Conservation (phyloP, 2,797 vertebrate genomes). For the Rhinoraja longicauda region DNA sequence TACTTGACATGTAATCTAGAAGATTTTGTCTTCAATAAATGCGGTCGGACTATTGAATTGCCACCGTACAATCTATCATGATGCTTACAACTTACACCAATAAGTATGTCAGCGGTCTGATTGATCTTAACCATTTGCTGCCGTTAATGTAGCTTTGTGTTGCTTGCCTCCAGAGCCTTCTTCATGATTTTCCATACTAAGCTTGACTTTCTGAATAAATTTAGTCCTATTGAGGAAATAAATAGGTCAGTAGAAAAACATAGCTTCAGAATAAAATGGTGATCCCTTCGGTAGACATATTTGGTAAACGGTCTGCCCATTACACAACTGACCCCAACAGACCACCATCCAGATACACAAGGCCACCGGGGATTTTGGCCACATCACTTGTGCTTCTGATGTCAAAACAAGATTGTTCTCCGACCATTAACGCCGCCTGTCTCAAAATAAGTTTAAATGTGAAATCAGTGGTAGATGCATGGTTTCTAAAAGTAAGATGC, state of each 20-base stretch:
- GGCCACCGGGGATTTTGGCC: too few species aligned
- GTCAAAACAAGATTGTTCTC: background rate
- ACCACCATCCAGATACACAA: too few species aligned
- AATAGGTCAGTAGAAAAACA: too few species aligned
- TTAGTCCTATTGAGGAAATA: background rate
- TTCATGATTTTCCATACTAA: background rate
- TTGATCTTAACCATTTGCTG: conserved; percentile 15
- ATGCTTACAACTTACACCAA: conserved; percentile 31
- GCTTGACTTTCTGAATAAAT: background rate
- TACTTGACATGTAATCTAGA: conserved; percentile 32
- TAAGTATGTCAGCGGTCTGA: conserved; percentile 21
- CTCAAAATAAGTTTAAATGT: background rate
- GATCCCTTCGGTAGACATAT: too few species aligned
- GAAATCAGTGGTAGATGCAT: background rate
- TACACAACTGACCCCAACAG: too few species aligned
- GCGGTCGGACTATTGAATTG: conserved; percentile 10
- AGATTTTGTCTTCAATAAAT: conserved; percentile 37
- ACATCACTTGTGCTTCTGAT: too few species aligned
- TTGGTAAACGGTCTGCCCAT: too few species aligned
- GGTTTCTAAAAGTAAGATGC: background rate
- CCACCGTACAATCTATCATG: background rate
- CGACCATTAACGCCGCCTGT: background rate
- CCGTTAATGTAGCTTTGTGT: background rate
- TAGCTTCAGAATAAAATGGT: too few species aligned
- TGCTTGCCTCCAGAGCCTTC: background rate